A percentile compares a stretch with the other conserved stretches of the same genome.
phyloP scores from a whole-genome alignment of 2,888 invertebrate species.

The Gerris lacustris region DNA sequence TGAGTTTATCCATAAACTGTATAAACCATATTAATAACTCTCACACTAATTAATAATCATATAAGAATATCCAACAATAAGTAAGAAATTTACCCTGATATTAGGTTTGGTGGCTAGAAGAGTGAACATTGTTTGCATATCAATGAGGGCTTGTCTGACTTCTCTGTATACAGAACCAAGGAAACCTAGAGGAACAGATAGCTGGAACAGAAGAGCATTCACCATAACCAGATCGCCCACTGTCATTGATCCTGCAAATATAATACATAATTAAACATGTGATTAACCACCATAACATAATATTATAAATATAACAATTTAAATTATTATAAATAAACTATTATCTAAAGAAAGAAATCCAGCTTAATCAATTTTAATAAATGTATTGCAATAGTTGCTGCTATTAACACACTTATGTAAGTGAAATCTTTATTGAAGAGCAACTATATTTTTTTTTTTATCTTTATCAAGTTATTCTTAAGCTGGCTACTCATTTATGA shows the following conservation, averaged over 20 bases:
- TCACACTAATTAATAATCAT: too few relatives aligned
- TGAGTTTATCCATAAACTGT: too few relatives aligned
- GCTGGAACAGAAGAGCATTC: constrained; percentile 92
- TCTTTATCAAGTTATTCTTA: too few relatives aligned
- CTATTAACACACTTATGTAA: too few relatives aligned
- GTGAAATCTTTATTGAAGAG: too few relatives aligned
- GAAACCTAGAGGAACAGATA: constrained; percentile 93
- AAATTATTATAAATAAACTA: background rate
- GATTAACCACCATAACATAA: too few relatives aligned
- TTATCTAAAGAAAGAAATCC: constrained; percentile 10
- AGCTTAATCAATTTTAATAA: too few relatives aligned
- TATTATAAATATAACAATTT: constrained; percentile 16
- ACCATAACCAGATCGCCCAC: constrained; percentile 98
- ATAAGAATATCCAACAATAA: background rate
- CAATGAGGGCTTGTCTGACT: constrained; percentile 88
- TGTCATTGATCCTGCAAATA: constrained; percentile 70
- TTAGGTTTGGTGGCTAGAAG: constrained; percentile 75
- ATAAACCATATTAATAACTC: too few relatives aligned
- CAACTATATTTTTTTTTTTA: too few relatives aligned
- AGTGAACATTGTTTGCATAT: constrained; percentile 98
- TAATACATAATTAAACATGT: background rate
- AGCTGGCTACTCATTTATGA: too few relatives aligned
- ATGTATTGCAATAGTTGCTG: too few relatives aligned
- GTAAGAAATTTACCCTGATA: background rate
- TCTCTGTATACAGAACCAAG: constrained; percentile 96